These are phyloP conservation scores for Cossypha polioptera DNA, from an alignment of 2,797 vertebrate genomes.

Conservation along the genomic window DNA sequence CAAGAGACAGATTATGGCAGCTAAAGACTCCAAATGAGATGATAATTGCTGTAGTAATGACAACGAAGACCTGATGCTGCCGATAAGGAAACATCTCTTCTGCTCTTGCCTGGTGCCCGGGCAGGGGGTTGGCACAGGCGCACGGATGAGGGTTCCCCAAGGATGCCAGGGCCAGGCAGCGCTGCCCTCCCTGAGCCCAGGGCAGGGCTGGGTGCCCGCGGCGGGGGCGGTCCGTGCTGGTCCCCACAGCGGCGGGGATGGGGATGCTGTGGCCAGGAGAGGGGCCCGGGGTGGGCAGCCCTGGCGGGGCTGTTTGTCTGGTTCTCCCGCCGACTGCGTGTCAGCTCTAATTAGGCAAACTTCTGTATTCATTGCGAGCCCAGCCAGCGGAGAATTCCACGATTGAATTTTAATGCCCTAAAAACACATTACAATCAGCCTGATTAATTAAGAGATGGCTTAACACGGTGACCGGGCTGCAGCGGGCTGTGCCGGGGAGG, in stretches of 20 bases:
- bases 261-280: neutral
- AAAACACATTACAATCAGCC: conserved; percentile 66
- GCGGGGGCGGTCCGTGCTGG: neutral
- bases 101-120: neutral
- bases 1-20: conserved; percentile 68
- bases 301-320: conserved; percentile 1
- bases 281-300: neutral
- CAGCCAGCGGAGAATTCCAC: conserved; percentile 59
- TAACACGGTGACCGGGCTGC: conserved; percentile 44
- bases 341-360: conserved; percentile 67
- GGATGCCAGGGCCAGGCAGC: rapidly evolving
- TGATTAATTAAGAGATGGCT: conserved; percentile 67
- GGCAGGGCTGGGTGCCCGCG: neutral
- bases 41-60: conserved; percentile 68
- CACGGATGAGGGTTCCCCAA: neutral
- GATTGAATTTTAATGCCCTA: conserved; percentile 70
- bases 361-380: conserved; percentile 64
- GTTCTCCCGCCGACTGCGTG: conserved; percentile 19
- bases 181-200: neutral
- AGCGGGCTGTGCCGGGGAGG: neutral
- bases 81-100: conserved; percentile 32
- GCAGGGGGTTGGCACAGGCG: neutral
- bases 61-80: conserved; percentile 57
- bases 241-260: neutral
- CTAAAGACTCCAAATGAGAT: conserved; percentile 71